Conservation (phyloP, 2,888 invertebrate genomes). For the Pheosia tremula region DNA sequence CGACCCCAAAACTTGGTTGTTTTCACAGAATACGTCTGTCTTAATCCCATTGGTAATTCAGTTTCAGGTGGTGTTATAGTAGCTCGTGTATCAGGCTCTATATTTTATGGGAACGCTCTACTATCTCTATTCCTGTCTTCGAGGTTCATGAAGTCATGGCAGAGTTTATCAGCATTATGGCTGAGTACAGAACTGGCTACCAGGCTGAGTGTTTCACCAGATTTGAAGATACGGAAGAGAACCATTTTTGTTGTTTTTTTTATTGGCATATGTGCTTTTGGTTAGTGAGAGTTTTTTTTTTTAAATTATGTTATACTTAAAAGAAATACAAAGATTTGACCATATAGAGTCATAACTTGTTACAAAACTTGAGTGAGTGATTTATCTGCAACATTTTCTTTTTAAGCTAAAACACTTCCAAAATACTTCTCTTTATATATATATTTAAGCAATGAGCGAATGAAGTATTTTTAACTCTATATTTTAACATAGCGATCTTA, state of each 20-base stretch:
- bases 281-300: slow-evolving; percentile 39
- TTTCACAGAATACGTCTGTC: no score
- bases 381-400: no score
- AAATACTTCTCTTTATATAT: no score
- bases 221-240: slow-evolving; percentile 49
- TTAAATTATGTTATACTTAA: not conserved
- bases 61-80: slow-evolving; percentile 51
- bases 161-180: slow-evolving; percentile 54
- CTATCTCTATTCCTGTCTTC: slow-evolving; percentile 80
- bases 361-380: no score
- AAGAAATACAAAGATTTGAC: no score
- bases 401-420: no score
- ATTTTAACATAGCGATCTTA: not conserved
- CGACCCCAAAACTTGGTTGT: no score
- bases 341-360: no score
- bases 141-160: slow-evolving; percentile 64
- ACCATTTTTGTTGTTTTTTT: slow-evolving; percentile 49
- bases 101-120: slow-evolving; percentile 84
- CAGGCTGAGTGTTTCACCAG: slow-evolving; percentile 48
- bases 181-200: slow-evolving; percentile 44
- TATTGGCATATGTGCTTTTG: slow-evolving; percentile 50
- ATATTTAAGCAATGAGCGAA: no score
- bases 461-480: no score
- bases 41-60: not conserved
- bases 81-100: slow-evolving; percentile 63